A percentile compares a stretch with the other conserved stretches of the same genome.
Conservation (phyloP, 2,888 invertebrate species). For the Agonopterix arenella region DNA sequence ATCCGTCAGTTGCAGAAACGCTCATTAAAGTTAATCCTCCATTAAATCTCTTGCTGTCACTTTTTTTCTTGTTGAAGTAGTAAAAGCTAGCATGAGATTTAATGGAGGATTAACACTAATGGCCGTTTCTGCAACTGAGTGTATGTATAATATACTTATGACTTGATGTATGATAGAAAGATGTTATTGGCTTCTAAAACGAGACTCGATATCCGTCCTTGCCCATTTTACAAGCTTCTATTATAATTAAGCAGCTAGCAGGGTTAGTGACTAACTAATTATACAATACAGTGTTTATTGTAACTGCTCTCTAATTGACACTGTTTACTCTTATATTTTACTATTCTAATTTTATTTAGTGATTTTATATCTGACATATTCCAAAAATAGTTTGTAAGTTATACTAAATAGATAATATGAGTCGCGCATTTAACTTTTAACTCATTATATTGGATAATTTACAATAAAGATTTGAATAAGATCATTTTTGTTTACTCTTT, state of each 20-base stretch:
- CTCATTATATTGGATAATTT: neutral
- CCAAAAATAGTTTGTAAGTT: slow-evolving; percentile 14
- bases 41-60: too few species aligned
- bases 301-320: slow-evolving; percentile 2
- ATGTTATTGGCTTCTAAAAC: neutral
- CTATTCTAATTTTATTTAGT: slow-evolving; percentile 3
- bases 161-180: too few species aligned
- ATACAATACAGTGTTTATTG: neutral
- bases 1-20: too few species aligned
- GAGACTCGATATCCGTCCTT: slow-evolving; percentile 13
- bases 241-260: slow-evolving; percentile 8
- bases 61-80: too few species aligned
- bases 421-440: slow-evolving; percentile 18
- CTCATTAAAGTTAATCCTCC: too few species aligned
- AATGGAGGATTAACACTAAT: too few species aligned
- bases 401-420: slow-evolving; percentile 3
- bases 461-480: too few species aligned
- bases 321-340: neutral
- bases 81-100: too few species aligned
- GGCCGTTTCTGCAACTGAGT: too few species aligned
- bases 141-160: too few species aligned
- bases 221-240: slow-evolving; percentile 1
- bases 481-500: too few species aligned
- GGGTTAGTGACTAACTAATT: slow-evolving; percentile 7
- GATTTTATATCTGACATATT: slow-evolving; percentile 9